These are phyloP conservation scores for Bruchidius siliquastri DNA, from an alignment of 2,888 invertebrate species.

Conservation along the genomic window DNA sequence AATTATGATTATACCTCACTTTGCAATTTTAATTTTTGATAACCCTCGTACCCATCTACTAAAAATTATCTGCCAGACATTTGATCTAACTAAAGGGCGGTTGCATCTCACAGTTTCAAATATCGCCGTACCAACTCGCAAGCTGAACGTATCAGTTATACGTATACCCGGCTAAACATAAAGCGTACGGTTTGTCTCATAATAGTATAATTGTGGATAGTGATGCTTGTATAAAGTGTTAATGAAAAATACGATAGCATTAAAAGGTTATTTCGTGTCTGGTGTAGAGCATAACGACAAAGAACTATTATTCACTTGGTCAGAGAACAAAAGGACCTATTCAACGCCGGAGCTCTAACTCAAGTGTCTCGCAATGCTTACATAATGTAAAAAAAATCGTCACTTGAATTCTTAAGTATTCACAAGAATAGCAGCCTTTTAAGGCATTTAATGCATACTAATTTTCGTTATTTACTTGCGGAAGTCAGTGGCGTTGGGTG, in stretches of 20 bases:
- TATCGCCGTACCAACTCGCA: neutral
- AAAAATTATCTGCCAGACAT: neutral
- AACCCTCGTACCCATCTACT: neutral
- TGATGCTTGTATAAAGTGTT: neutral
- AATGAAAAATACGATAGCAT: neutral
- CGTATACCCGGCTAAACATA: neutral
- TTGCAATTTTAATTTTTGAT: too few relatives aligned
- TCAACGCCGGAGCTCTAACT: neutral
- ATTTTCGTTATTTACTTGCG: constrained; percentile 14
- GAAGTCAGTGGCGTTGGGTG: constrained; percentile 2
- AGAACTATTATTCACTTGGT: neutral
- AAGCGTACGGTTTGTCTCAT: too few relatives aligned
- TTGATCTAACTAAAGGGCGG: neutral
- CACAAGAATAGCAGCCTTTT: constrained; percentile 13
- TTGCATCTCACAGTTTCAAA: constrained; percentile 1
- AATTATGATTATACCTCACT: too few relatives aligned
- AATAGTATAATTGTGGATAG: neutral
- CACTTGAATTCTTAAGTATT: constrained; percentile 21
- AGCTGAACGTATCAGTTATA: neutral
- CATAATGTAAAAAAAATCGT: constrained; percentile 19
- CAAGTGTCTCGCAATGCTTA: constrained; percentile 6
- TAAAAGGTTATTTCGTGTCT: neutral
- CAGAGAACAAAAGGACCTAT: neutral
- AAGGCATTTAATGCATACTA: constrained; percentile 18
- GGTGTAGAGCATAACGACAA: neutral